Conservation (phyloP, 1,140 invertebrate species). For the Lepidostoma basale region DNA sequence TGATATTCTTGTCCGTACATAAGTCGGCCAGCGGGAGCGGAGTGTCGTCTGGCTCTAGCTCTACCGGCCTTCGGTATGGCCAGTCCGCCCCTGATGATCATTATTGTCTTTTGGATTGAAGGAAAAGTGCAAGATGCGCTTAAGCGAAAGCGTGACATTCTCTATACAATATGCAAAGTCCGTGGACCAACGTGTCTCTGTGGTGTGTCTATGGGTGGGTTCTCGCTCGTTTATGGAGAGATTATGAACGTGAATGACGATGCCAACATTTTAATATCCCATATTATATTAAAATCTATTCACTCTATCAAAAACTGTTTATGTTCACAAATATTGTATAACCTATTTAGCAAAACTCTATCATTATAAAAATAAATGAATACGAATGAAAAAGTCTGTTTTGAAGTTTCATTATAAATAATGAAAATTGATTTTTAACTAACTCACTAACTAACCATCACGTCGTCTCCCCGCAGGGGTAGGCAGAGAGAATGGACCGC, state of each 20-base stretch:
- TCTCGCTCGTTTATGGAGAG: slow-evolving; percentile 12
- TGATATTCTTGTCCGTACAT: slow-evolving; percentile 28
- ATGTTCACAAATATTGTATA: too few species aligned
- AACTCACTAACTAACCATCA: too few species aligned
- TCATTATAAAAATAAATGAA: too few species aligned
- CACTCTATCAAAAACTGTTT: too few species aligned
- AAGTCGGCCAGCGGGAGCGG: slow-evolving; percentile 47
- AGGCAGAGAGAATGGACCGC: too few species aligned
- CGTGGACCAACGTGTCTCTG: slow-evolving; percentile 15
- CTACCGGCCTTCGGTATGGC: slow-evolving; percentile 61
- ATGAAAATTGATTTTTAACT: too few species aligned
- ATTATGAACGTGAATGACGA: slow-evolving; percentile 7
- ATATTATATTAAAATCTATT: too few species aligned
- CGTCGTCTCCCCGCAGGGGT: too few species aligned
- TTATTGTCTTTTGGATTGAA: slow-evolving; percentile 36
- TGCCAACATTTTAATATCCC: too few species aligned
- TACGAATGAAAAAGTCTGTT: too few species aligned
- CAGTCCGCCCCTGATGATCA: slow-evolving; percentile 59
- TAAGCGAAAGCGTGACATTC: slow-evolving; percentile 43
- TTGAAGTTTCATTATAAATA: too few species aligned
- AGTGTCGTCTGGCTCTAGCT: slow-evolving; percentile 58
- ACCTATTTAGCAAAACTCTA: too few species aligned
- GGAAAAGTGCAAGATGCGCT: slow-evolving; percentile 39
- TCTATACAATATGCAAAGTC: slow-evolving; percentile 9
- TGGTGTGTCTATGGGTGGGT: slow-evolving; percentile 1